Conservation (phyloP, 2,797 vertebrate genomes). For the Zenarchopterus dispar region DNA sequence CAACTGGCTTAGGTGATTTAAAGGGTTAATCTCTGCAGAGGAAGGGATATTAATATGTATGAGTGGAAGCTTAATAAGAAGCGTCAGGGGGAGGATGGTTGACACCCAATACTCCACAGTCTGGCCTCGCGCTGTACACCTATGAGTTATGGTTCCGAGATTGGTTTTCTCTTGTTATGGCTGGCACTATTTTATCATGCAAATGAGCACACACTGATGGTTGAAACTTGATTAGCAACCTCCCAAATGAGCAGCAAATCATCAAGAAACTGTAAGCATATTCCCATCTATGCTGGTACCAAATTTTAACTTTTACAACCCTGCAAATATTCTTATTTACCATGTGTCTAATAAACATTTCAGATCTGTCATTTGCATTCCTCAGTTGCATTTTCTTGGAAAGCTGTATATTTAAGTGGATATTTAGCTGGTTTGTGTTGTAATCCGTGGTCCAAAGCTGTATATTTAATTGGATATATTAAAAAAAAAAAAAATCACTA, state of each 20-base stretch:
- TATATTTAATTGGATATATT: conserved; percentile 52
- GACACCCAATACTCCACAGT: conserved; percentile 68
- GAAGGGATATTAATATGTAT: conserved; percentile 83
- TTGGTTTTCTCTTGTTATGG: conserved; percentile 74
- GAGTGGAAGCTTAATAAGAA: conserved; percentile 80
- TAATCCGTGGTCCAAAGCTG: conserved; percentile 40
- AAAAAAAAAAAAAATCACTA: conserved; percentile 6
- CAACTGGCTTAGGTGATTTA: conserved; percentile 61
- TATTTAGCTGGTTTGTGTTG: conserved; percentile 40
- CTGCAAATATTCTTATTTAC: conserved; percentile 12
- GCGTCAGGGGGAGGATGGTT: conserved; percentile 68
- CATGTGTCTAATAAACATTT: conserved; percentile 7
- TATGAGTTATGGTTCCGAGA: conserved; percentile 76
- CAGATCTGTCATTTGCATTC: conserved; percentile 40
- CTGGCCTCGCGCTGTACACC: conserved; percentile 50
- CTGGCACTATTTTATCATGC: conserved; percentile 76
- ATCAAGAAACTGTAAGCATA: conserved; percentile 44
- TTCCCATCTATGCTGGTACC: conserved; percentile 31
- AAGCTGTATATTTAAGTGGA: conserved; percentile 35
- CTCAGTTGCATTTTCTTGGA: conserved; percentile 14
- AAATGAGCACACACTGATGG: conserved; percentile 77
- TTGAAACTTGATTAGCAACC: conserved; percentile 72
- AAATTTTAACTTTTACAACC: conserved; percentile 33
- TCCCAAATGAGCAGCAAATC: conserved; percentile 73
- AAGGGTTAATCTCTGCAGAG: conserved; percentile 78